Evolutionary conservation across 2,888 invertebrate genomes (phyloP).

Genomic region (Miltochrista miniata): DNA sequence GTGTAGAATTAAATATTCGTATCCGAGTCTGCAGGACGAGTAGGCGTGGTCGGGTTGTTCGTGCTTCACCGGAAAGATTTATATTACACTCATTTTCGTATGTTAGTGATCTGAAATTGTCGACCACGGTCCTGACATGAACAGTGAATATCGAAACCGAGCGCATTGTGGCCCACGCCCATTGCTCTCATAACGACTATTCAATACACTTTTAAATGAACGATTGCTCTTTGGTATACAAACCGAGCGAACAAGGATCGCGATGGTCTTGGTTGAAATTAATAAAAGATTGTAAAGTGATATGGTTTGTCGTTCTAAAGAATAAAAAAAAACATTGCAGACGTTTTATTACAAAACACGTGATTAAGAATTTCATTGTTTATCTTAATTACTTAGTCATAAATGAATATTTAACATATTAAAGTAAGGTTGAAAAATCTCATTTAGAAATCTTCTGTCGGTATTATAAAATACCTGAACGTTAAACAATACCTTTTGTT

Average conservation of each 20-base stretch:
- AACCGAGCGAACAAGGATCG: constrained; percentile 71
- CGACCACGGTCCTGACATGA: constrained; percentile 54
- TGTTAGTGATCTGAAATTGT: constrained; percentile 81
- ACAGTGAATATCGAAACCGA: constrained; percentile 43
- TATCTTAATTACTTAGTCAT: constrained; percentile 27
- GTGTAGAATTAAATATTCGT: constrained; percentile 82
- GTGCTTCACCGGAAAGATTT: constrained; percentile 82
- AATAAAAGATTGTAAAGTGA: constrained; percentile 77
- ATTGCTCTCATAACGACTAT: constrained; percentile 76
- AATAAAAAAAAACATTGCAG: no score
- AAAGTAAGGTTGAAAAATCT: neutral
- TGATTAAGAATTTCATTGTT: constrained; percentile 53
- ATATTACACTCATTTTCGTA: constrained; percentile 82
- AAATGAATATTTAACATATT: neutral
- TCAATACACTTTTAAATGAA: constrained; percentile 80
- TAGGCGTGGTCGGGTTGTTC: constrained; percentile 80
- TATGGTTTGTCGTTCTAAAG: constrained; percentile 60
- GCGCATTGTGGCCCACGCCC: constrained; percentile 76
- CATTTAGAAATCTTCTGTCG: neutral
- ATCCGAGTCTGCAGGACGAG: constrained; percentile 73
- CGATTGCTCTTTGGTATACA: constrained; percentile 80
- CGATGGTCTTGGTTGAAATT: constrained; percentile 56
- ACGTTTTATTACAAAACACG: constrained; percentile 50
- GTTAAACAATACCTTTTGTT: constrained; percentile 20
- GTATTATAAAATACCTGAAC: constrained; percentile 8